Percentiles rank a stretch among this genome's conserved stretches.
Evolutionary conservation across 2,797 vertebrate genomes (phyloP).

Genomic region (Lindbergichthys nudifrons): DNA sequence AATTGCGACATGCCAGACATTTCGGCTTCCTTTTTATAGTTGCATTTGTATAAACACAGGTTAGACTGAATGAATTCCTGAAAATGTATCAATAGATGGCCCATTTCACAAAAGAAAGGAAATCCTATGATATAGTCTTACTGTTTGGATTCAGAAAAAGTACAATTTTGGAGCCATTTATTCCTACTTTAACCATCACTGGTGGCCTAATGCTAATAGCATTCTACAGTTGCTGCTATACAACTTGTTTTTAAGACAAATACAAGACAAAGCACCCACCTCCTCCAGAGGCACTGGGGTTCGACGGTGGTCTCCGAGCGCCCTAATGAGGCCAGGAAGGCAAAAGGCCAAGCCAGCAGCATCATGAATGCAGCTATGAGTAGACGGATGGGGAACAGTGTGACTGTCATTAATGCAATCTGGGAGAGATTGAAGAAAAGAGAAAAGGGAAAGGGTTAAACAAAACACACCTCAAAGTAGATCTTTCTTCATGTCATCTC

Average conservation of each 20-base stretch:
- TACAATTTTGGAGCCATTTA: neutral
- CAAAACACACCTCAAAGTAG: neutral
- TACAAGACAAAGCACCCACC: constrained; percentile 81
- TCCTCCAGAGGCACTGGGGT: constrained; percentile 93
- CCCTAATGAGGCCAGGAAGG: constrained; percentile 91
- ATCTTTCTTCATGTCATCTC: neutral
- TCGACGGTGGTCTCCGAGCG: constrained; percentile 87
- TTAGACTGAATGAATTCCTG: neutral
- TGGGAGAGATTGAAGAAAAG: constrained; percentile 75
- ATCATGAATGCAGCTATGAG: constrained; percentile 96
- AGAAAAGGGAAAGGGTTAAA: constrained; percentile 14
- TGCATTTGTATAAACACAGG: neutral
- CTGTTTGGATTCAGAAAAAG: neutral
- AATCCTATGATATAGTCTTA: neutral
- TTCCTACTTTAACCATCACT: neutral
- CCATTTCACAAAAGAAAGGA: neutral
- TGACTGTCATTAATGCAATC: constrained; percentile 96
- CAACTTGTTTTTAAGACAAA: neutral
- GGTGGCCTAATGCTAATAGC: neutral
- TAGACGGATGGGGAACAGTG: constrained; percentile 95
- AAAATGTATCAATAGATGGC: neutral
- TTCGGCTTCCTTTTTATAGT: neutral
- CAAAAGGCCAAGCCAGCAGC: constrained; percentile 97
- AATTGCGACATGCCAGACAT: neutral
- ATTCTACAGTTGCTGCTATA: neutral